Conservation (phyloP, 2,113 vertebrate genomes). For the Dryoscopus gambensis region DNA sequence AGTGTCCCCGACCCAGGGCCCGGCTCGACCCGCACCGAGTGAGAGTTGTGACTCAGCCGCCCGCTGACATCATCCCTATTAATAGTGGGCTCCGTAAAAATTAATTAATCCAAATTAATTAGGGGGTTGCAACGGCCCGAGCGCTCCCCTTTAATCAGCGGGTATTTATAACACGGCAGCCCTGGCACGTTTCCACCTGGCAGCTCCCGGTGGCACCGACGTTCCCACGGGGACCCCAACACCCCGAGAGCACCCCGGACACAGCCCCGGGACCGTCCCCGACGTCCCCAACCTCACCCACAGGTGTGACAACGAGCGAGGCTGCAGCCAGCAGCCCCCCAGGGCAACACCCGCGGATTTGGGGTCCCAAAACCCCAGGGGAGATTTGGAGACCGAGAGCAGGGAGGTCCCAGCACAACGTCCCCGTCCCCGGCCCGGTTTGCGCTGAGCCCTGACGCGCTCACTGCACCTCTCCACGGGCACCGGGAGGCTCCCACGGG, state of each 20-base stretch:
- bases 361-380: rapidly evolving
- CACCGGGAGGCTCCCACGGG: background rate
- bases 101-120: slow-evolving; percentile 59
- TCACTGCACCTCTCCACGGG: rapidly evolving
- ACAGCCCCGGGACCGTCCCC: background rate
- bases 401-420: rapidly evolving
- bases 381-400: background rate
- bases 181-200: background rate
- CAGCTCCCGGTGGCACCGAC: background rate
- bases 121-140: background rate
- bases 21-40: background rate
- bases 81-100: slow-evolving; percentile 37
- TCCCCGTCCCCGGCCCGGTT: background rate
- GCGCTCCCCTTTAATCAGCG: background rate
- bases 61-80: slow-evolving; percentile 45
- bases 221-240: background rate
- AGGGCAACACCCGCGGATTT: rapidly evolving
- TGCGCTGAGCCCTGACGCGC: background rate
- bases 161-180: background rate
- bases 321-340: too few relatives aligned
- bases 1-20: background rate
- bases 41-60: slow-evolving; percentile 50
- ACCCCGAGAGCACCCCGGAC: background rate
- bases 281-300: background rate
- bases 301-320: rapidly evolving